Evolutionary conservation across 2,888 invertebrate species (phyloP), one percentile per base, ranked within the genome.

Genomic region (Aporophyla nigra): DNA sequence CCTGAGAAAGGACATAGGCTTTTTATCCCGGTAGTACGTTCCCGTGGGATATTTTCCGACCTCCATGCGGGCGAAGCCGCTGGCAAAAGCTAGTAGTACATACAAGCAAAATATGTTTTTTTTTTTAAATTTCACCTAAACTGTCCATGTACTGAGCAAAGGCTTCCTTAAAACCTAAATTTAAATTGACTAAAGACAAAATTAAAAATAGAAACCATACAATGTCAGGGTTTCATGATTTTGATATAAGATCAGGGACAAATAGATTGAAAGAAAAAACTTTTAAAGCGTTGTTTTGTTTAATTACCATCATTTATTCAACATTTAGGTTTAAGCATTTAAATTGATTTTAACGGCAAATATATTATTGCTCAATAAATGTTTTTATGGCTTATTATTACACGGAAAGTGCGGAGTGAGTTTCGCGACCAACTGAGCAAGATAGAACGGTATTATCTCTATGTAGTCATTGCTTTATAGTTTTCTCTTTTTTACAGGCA

Each of bases 161-260:
- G 10, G 43, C 43, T 2, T 46, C 43, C 43, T 2, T 10, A 46
- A 46, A 12, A 10, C 43, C 43, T 1, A 43, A 43, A 46, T 53
- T 69, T 16, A 14, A 40, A 27, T 54, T 46, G 10, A 67, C 6
- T 12, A 40, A 21, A 21, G 2, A 7, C 16, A 73, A 27, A 58
- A 14, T 46, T 5, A 10, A 14, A 19, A 33, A n/a, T 12, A 51
- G 16, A 43, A 73, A 1, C 33, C 2, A 46, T 53, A 58, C 73
- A 78, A 3, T 53, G 51, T 80, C 63, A 80, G 0, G 56, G 49
- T 14, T 49, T 5, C 43, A 51, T 0, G 6, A 53, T 68, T 68
- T 65, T 12, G 24, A 46, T 24, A 2, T 21, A 49, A 10, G 56
- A 63, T 65, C 76, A 79, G 27, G 76, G 58, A 54, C 24, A 58